These are phyloP conservation scores for Dasysyrphus albostriatus DNA, from an alignment of 2,888 invertebrate species.

Conservation along the genomic window DNA sequence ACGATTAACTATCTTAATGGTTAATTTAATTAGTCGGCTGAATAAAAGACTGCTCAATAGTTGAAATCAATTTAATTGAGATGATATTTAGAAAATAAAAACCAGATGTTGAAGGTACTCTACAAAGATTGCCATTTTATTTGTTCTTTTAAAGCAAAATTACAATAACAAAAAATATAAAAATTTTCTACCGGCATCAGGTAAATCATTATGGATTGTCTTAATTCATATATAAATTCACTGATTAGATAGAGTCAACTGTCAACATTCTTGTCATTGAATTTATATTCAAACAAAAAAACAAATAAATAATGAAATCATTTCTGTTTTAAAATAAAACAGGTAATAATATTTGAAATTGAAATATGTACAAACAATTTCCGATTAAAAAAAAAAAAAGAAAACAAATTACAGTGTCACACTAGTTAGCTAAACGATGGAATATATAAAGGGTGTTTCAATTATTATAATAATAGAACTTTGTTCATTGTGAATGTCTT, in stretches of 20 bases:
- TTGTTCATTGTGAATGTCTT: too few species aligned
- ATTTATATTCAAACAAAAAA: constrained; percentile 28
- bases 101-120: background rate
- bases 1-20: constrained; percentile 34
- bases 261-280: constrained; percentile 35
- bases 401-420: background rate
- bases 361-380: background rate
- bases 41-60: background rate
- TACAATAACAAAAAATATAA: too few species aligned
- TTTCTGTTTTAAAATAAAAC: constrained; percentile 28
- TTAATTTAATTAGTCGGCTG: constrained; percentile 16
- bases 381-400: background rate
- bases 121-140: background rate
- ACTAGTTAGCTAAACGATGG: background rate
- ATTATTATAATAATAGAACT: too few species aligned
- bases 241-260: constrained; percentile 58
- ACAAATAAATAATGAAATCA: constrained; percentile 60
- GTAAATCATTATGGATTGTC: constrained; percentile 32
- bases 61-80: constrained; percentile 32
- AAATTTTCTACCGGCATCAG: constrained; percentile 34
- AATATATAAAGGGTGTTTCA: background rate
- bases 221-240: constrained; percentile 7
- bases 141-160: background rate
- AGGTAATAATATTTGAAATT: constrained; percentile 12
- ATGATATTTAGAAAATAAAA: background rate